Percentiles rank a stretch among this genome's conserved stretches.
phyloP scores from a whole-genome alignment of 2,797 vertebrate genomes.

The Oceanodroma leucorhoa region DNA sequence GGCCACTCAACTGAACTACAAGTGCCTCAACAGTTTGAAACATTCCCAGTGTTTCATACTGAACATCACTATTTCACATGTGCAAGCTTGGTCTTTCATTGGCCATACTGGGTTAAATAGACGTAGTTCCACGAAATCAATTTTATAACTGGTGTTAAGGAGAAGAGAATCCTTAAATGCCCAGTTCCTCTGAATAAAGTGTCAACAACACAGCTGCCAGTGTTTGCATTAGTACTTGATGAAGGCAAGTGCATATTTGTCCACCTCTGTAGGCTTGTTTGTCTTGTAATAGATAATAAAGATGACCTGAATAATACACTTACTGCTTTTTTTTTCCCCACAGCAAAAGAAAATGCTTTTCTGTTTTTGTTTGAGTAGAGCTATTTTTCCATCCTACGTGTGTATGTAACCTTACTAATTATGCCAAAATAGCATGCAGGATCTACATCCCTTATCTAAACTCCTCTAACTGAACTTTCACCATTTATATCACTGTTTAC shows the following conservation, averaged over 20 bases:
- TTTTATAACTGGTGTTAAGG: background rate
- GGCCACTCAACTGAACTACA: background rate
- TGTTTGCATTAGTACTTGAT: background rate
- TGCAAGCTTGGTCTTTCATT: background rate
- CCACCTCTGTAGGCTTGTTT: background rate
- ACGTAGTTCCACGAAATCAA: background rate
- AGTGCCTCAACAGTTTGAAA: background rate
- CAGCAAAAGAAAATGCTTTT: background rate
- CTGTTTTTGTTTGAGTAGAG: background rate
- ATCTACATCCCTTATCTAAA: background rate
- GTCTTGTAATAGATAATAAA: background rate
- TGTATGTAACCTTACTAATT: background rate
- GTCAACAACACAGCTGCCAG: background rate
- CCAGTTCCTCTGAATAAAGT: background rate
- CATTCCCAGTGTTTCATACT: background rate
- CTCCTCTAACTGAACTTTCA: background rate
- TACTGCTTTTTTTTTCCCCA: background rate
- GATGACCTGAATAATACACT: background rate
- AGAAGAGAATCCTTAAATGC: background rate
- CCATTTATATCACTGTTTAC: background rate
- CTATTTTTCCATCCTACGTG: background rate
- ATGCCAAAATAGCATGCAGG: background rate
- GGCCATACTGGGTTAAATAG: fast-evolving
- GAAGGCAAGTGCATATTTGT: background rate
- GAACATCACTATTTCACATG: background rate